Conservation (phyloP, 2,113 vertebrate genomes). For the Lonchura striata region DNA sequence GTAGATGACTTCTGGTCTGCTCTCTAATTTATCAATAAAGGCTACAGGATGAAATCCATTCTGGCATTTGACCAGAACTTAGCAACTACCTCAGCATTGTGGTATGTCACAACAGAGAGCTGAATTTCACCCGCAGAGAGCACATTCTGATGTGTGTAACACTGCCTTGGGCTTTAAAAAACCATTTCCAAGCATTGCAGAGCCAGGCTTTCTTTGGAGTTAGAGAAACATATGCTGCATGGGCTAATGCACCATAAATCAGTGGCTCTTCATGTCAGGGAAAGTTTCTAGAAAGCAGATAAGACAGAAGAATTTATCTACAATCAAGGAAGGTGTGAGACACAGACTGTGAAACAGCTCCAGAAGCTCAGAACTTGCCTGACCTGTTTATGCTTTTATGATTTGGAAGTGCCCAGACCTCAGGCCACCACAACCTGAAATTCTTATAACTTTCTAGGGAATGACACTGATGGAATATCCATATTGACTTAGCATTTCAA, state of each 20-base stretch:
- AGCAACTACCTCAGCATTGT: neutral
- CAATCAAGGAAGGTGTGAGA: neutral
- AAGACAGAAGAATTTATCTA: neutral
- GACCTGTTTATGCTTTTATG: neutral
- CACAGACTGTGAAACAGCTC: neutral
- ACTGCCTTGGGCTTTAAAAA: neutral
- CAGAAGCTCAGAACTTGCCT: neutral
- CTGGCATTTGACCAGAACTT: neutral
- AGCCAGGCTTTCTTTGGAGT: neutral
- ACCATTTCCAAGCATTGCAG: neutral
- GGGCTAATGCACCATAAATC: neutral
- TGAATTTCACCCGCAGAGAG: neutral
- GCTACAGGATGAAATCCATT: neutral
- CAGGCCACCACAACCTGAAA: neutral
- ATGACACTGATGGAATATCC: neutral
- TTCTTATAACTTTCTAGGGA: neutral
- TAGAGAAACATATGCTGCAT: neutral
- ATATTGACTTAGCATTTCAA: neutral
- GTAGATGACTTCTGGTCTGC: neutral
- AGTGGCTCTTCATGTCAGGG: neutral
- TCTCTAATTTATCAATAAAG: neutral
- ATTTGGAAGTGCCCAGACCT: neutral
- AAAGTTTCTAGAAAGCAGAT: constrained; percentile 43
- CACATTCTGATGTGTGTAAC: neutral
- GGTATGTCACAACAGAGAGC: neutral